These are phyloP conservation scores for Amblyopsis rosae DNA, from an alignment of 2,113 vertebrate species.

Conservation along the genomic window DNA sequence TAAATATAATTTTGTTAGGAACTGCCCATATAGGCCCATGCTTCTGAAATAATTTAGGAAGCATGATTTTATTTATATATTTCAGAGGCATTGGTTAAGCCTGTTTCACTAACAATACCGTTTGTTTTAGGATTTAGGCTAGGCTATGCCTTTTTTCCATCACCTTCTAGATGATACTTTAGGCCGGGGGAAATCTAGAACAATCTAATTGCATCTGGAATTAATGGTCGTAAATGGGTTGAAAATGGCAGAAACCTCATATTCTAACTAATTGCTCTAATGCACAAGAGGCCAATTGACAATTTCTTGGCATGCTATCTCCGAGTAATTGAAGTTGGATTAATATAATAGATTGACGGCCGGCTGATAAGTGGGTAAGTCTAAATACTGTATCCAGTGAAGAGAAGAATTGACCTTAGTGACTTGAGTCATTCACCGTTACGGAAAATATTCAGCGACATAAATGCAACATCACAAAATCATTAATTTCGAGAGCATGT, in stretches of 20 bases:
- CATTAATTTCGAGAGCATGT: background rate
- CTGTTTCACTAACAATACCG: too few relatives aligned
- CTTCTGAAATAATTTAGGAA: too few relatives aligned
- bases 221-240: conserved; percentile 64
- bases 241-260: conserved; percentile 66
- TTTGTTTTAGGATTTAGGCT: too few relatives aligned
- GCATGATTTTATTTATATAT: too few relatives aligned
- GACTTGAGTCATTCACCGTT: background rate
- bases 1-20: too few relatives aligned
- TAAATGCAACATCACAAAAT: background rate
- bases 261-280: conserved; percentile 67
- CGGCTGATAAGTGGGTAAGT: conserved; percentile 16
- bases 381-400: conserved; percentile 26
- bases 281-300: conserved; percentile 70
- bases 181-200: conserved; percentile 45
- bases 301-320: conserved; percentile 54
- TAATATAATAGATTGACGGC: conserved; percentile 58
- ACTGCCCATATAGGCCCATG: too few relatives aligned
- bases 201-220: conserved; percentile 66
- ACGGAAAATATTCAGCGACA: background rate
- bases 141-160: too few relatives aligned
- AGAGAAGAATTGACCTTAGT: conserved; percentile 37
- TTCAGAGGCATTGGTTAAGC: too few relatives aligned
- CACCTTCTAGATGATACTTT: conserved; percentile 3
- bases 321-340: conserved; percentile 57